Evolutionary conservation across 2,888 invertebrate genomes (phyloP).

Genomic region (Plebejus argus): DNA sequence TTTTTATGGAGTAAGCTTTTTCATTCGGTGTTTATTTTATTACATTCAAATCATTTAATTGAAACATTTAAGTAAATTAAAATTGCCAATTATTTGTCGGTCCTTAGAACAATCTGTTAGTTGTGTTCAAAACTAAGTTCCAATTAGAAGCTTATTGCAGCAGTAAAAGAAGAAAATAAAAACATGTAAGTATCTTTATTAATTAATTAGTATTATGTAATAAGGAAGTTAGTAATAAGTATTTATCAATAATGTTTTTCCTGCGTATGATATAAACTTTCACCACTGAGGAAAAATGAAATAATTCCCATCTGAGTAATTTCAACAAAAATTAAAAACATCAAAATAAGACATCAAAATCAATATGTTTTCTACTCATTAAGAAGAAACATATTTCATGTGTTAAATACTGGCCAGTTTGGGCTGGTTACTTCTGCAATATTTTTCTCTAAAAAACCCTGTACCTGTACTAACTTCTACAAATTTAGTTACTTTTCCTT

Average conservation of each 20-base stretch:
- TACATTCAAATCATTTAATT: neutral
- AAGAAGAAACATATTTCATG: no score
- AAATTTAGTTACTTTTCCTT: no score
- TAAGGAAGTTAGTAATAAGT: neutral
- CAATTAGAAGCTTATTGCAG: neutral
- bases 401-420: no score
- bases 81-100: neutral
- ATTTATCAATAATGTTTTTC: neutral
- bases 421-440: no score
- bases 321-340: no score
- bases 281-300: no score
- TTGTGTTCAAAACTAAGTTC: neutral
- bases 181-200: conserved; percentile 29
- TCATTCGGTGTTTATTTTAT: neutral
- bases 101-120: neutral
- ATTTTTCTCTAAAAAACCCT: no score
- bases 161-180: conserved; percentile 5
- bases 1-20: neutral
- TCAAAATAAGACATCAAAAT: no score
- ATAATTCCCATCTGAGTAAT: no score
- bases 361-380: no score
- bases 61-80: neutral
- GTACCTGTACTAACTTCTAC: no score
- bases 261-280: neutral
- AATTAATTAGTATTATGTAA: neutral